A percentile compares a stretch with the other conserved stretches of the same genome.
These are phyloP conservation scores for Poecilia gillii DNA, from an alignment of 2,797 vertebrate genomes.

Conservation along the genomic window DNA sequence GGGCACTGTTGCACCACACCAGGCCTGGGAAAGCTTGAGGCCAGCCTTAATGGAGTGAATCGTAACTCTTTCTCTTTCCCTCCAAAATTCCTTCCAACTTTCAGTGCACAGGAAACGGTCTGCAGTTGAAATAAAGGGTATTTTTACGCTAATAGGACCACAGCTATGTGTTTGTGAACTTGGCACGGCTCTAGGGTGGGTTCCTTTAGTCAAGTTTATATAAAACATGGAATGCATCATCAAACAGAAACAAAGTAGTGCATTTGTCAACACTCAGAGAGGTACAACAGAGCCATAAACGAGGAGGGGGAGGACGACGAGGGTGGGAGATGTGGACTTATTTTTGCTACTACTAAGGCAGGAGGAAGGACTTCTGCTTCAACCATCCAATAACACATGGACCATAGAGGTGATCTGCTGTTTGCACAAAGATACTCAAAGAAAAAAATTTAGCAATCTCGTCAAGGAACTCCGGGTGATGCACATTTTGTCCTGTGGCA, in stretches of 20 bases:
- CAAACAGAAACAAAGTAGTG: conserved; percentile 35
- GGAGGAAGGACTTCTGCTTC: conserved; percentile 32
- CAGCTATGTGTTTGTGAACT: conserved; percentile 25
- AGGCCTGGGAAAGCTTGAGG: neutral
- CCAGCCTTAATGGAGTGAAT: conserved; percentile 17
- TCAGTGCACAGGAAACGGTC: conserved; percentile 53
- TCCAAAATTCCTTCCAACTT: conserved; percentile 54
- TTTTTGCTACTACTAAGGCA: conserved; percentile 19
- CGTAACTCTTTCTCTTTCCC: conserved; percentile 32
- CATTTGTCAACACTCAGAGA: conserved; percentile 39
- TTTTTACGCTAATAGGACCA: conserved; percentile 55
- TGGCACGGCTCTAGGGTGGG: conserved; percentile 5
- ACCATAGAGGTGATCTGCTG: conserved; percentile 43
- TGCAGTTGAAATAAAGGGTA: conserved; percentile 39
- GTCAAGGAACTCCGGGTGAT: conserved; percentile 4
- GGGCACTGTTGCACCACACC: conserved; percentile 69
- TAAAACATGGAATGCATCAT: conserved; percentile 59
- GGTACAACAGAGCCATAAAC: conserved; percentile 24
- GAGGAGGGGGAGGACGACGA: neutral
- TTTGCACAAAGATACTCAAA: conserved; percentile 27
- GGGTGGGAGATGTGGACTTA: neutral
- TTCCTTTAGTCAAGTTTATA: conserved; percentile 23
- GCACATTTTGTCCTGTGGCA: neutral
- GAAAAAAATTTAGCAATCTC: conserved; percentile 19
- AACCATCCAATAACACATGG: conserved; percentile 35